These are phyloP conservation scores for Coenobita brevimanus DNA, from an alignment of 1,140 invertebrate genomes.

Conservation along the genomic window DNA sequence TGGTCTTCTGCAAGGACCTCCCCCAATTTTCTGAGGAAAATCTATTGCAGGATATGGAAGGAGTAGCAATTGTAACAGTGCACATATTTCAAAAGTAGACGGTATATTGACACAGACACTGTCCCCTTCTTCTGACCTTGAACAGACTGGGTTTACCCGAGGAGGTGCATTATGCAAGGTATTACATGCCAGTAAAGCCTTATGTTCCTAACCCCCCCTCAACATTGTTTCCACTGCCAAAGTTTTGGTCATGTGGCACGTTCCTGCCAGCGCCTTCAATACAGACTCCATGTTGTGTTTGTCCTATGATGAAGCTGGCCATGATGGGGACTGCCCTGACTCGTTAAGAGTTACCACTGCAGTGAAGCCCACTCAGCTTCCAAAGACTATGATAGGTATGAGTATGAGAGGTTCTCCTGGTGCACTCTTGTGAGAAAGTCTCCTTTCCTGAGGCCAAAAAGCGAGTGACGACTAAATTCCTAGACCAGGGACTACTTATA, in stretches of 20 bases:
- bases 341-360: neutral
- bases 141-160: too few relatives aligned
- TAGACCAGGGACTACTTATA: neutral
- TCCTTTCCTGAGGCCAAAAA: neutral
- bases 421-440: neutral
- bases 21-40: neutral
- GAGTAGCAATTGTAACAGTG: neutral
- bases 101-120: too few relatives aligned
- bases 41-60: neutral
- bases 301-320: too few relatives aligned
- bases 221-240: too few relatives aligned
- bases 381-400: too few relatives aligned
- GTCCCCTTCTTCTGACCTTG: neutral
- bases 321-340: neutral
- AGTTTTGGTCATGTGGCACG: too few relatives aligned
- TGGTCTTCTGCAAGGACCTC: neutral
- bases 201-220: too few relatives aligned
- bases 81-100: neutral
- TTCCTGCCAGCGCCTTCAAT: too few relatives aligned
- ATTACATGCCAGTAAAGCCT: too few relatives aligned
- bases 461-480: neutral
- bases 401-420: neutral
- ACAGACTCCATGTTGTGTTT: neutral
- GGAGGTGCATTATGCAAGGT: neutral
- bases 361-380: neutral